Base-by-base conservation (phyloP, 1,140 invertebrate genomes). In the Drosophila malerkotliana region DNA sequence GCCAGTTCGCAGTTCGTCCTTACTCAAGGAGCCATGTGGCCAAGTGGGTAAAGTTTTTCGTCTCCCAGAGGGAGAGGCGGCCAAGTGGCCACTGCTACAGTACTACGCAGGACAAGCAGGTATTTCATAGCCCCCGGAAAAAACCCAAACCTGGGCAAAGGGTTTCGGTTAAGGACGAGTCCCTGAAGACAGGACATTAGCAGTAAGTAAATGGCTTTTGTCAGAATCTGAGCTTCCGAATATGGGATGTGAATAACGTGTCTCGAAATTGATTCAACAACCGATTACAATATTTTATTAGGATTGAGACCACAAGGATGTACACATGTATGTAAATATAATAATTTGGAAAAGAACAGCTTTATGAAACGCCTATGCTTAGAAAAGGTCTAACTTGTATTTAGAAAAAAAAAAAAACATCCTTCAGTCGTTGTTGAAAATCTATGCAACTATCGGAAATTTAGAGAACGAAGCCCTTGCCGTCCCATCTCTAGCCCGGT, bases 11-110 rank as follows among this genome's bases (percentile, higher is more conserved):
- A 47, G 44, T 24, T 9, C 34, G 12, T 60, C 37, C 39, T 24
- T 44, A 34, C 55, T 54, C 54, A 26, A 61, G 51, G 32, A 67
- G 63, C 55, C 58, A 58, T 72, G 69, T 54, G 63, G 63, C 55
- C 55, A 75, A 75, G 73, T 67, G 72, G 55, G 37, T 39, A 76
- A 76, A 76, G 72, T 76, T 76, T 76, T 75, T 66, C 61, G 54
- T 45, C 72, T 75, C 41, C 34, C 34, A 10, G 34, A n/a, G 34
- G 63, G 73, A 74, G 55, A n/a, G 66, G 52, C 52, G 28, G 52
- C 15, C 24, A 28, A 37, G 34, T 37, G 34, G 10, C 12, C 34
- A 12, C 61, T 75, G n/a, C 18, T 18, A 18, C 41, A 37, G 34
- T 2, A 44, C 41, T 4, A 44, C 41, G 41, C 41, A 44, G 41